Evolutionary conservation across 2,113 vertebrate species (phyloP), one percentile per base, ranked within the genome.

Genomic region (Channa argus): DNA sequence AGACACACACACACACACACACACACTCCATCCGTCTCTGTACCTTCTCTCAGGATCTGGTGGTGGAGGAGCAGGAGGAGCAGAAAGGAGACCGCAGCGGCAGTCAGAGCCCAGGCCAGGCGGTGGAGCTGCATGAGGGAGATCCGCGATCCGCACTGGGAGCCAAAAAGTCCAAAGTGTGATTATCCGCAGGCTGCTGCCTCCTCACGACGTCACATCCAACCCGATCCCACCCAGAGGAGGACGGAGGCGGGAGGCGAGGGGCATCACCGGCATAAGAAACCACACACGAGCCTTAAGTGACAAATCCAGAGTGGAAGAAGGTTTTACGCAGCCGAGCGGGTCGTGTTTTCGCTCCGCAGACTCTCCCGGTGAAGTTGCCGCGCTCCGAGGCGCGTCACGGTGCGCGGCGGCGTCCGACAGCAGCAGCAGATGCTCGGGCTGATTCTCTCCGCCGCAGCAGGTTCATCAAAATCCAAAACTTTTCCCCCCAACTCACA

Each of bases 31-130:
- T 1, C 15, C n/a, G 41, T 53, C n/a, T 70, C 43, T 56, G 0
- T 96, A 97, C 96, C 96, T 96, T 97, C 96, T 91, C 92, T 93
- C 63, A 96, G 93, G 92, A 96, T 88, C 85, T 95, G 95, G 81
- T 92, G 93, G 94, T 96, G 96, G 89, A 97, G 91, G 82, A 96
- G 80, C 86, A 96, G 93, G 54, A 97, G 92, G 41, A 97, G 93
- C 92, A 96, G 93, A 92, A 95, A 94, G 94, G 95, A 96, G 93
- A 96, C 89, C 78, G 95, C 95, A 85, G 95, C 94, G 89, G 95
- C 96, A 50, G 94, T 93, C 93, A 96, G 89, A 92, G 94, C 95
- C 95, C 96, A 96, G 92, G 94, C 93, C 84, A 94, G 94, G 93
- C 96, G 96, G 91, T 94, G 94, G 89, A 95, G 94, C 95, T 95